A percentile compares a stretch with the other conserved stretches of the same genome.
phyloP scores from a whole-genome alignment of 2,888 invertebrate genomes.

The Drosophila falleni region DNA sequence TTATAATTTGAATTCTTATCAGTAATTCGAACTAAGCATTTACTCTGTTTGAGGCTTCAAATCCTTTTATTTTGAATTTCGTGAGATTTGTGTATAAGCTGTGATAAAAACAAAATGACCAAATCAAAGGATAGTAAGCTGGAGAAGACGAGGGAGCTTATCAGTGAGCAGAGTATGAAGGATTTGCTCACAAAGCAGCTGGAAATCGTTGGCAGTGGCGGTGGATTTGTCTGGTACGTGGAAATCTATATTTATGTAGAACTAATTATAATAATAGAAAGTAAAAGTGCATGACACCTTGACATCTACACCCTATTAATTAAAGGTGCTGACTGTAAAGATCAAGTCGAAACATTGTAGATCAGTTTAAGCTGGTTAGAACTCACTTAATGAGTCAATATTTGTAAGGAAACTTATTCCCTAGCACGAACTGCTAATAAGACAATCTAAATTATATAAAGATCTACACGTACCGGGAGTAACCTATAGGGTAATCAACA shows the following conservation, averaged over 20 bases:
- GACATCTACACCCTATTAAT: constrained; percentile 4
- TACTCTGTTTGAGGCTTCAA: neutral
- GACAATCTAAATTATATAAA: neutral
- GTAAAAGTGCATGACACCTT: neutral
- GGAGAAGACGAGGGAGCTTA: constrained; percentile 74
- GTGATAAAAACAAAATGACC: constrained; percentile 59
- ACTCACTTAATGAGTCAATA: neutral
- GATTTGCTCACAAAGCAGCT: constrained; percentile 83
- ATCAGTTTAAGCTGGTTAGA: neutral
- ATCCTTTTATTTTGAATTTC: neutral
- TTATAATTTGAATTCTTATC: constrained; percentile 3
- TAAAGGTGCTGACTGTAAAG: constrained; percentile 14
- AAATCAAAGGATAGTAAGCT: constrained; percentile 60
- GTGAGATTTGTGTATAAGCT: constrained; percentile 22
- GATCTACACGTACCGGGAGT: constrained; percentile 13
- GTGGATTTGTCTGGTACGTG: constrained; percentile 84
- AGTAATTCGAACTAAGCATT: neutral
- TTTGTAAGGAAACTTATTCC: neutral
- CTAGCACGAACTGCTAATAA: constrained; percentile 12
- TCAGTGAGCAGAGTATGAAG: constrained; percentile 83
- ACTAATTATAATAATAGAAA: neutral
- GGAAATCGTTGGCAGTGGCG: constrained; percentile 83
- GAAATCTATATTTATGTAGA: too few species aligned
- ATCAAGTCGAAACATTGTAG: constrained; percentile 17
- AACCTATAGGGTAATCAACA: constrained; percentile 7